Evolutionary conservation across 2,113 vertebrate genomes (phyloP), one percentile per base, ranked within the genome.

Genomic region (Calyptommatus sinebrachiatus): DNA sequence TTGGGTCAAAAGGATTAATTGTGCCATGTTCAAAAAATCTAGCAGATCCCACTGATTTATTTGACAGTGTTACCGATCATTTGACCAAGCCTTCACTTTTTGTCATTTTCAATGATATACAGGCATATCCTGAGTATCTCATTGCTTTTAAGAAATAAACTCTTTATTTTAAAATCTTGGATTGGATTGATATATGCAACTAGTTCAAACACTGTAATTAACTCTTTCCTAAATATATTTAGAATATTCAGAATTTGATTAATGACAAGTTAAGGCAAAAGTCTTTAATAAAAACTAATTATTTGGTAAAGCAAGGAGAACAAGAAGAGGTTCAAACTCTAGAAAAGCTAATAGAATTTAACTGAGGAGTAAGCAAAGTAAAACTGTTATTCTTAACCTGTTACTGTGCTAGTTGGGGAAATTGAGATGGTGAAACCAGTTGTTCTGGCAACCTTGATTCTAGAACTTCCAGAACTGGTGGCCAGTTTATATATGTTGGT

Each of bases 41-140:
- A 1, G 48, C 10, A 4, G 90, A 85, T 18, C 7, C 85, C 0
- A 73, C 87, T 1, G 94, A 95, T 67, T 91, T 95, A 53, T 97
- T 87, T 61, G 95, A 97, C 84, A 97, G 95, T 5, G 94, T 96
- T 16, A 90, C 89, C 4, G 91, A 97, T 78, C 35, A 86, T 0
- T 0, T 26, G 0, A 1, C 0, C 0, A 20, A 8, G 0, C 96
- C 96, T 4, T 22, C 66, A 21, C 92, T 97, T 87, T 97, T 97
- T 69, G 80, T 97, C 0, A 89, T 96, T 71, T 97, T 96, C 85
- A 89, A 83, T 72, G 96, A 97, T 68, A 87, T 92, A 29, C 94
- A 96, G 80, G 96, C 96, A 1, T 97, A 97, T 72, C 97, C 96
- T 20, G 95, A 96, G 73, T 95, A 96, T 66, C 90, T 97, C 1